A percentile compares a stretch with the other conserved stretches of the same genome.
Evolutionary conservation across 2,113 vertebrate species (phyloP).

Genomic region (Sigmodon hispidus): DNA sequence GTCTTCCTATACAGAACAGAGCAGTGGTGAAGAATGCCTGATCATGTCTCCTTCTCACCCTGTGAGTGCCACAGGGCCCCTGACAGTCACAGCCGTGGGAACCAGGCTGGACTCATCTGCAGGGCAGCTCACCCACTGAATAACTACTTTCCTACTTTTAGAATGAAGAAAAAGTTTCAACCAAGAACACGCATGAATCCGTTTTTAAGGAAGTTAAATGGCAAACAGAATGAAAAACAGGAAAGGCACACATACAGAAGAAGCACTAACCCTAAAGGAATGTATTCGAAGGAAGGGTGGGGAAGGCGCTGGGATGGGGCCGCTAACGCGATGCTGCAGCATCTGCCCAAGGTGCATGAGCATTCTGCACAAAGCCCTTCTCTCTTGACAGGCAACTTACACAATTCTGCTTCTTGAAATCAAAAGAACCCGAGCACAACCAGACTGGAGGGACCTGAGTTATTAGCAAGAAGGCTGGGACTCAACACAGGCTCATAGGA

Average conservation of each 20-base stretch:
- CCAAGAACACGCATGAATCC: neutral
- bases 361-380: neutral
- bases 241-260: neutral
- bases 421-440: neutral
- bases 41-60: neutral
- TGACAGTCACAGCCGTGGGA: neutral
- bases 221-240: neutral
- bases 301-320: neutral
- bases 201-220: constrained; percentile 24
- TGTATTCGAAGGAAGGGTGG: neutral
- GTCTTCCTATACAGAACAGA: neutral
- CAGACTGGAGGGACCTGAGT: neutral
- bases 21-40: neutral
- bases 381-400: neutral
- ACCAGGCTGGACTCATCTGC: neutral
- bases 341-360: neutral
- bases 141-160: neutral
- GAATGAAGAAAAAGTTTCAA: neutral
- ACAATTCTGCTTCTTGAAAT: constrained; percentile 43
- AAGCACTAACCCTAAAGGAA: neutral
- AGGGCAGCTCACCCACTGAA: neutral
- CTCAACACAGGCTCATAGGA: neutral
- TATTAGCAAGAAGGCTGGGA: neutral
- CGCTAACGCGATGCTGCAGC: neutral
- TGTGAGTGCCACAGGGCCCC: neutral